phyloP scores from a whole-genome alignment of 2,113 vertebrate genomes.

The Platichthys stellatus region DNA sequence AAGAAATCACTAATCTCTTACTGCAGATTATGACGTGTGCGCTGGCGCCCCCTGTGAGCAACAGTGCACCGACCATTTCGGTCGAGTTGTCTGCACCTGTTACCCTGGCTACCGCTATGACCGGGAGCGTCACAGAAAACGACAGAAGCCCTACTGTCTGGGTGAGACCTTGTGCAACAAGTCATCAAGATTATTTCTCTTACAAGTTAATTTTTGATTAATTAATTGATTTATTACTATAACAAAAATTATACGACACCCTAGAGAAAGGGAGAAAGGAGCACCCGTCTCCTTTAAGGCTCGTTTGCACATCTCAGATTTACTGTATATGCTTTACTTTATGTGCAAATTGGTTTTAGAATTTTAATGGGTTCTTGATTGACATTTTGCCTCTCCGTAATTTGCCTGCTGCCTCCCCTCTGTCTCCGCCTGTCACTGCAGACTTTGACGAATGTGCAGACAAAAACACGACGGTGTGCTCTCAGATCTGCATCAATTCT shows the following conservation, averaged over 20 bases:
- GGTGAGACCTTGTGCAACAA: conserved; percentile 74
- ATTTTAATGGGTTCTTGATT: neutral
- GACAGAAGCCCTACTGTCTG: conserved; percentile 93
- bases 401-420: neutral
- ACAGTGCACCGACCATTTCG: conserved; percentile 97
- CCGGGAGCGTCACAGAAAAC: conserved; percentile 90
- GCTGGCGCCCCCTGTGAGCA: conserved; percentile 94
- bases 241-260: neutral
- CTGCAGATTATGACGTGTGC: conserved; percentile 94
- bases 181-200: neutral
- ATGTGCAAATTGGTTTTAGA: too few species aligned
- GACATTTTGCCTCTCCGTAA: neutral
- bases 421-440: conserved; percentile 55
- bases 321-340: too few species aligned
- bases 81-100: conserved; percentile 94
- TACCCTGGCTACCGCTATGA: conserved; percentile 95
- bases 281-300: too few species aligned
- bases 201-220: too few species aligned
- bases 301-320: too few species aligned
- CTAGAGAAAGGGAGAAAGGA: neutral
- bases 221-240: too few species aligned
- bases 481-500: conserved; percentile 92
- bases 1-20: conserved; percentile 30
- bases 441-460: conserved; percentile 92
- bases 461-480: conserved; percentile 86